Percentiles rank a stretch among this genome's conserved stretches.
These are phyloP conservation scores for Calameuta idolon DNA, from an alignment of 2,888 invertebrate genomes.

Conservation along the genomic window DNA sequence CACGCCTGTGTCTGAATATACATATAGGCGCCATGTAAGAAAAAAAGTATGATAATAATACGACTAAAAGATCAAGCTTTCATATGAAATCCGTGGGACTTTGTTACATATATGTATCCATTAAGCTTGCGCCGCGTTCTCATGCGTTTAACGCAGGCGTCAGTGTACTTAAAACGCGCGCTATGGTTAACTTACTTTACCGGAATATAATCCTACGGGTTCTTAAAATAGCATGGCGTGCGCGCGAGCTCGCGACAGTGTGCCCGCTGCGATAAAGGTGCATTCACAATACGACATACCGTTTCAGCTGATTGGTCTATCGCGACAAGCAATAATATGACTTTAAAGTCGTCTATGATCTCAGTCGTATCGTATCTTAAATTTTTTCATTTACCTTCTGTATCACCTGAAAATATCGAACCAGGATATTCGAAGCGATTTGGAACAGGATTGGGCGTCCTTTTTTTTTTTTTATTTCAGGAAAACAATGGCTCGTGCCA, in stretches of 20 bases:
- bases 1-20: not conserved
- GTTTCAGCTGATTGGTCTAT: not conserved
- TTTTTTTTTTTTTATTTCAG: not conserved
- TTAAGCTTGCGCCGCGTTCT: not conserved
- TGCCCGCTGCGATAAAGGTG: not conserved
- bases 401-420: not conserved
- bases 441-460: not conserved
- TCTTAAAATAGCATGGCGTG: conserved; percentile 14
- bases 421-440: not conserved
- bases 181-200: conserved; percentile 22
- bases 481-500: not conserved
- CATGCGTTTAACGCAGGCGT: conserved; percentile 22
- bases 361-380: not conserved
- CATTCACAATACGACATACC: not conserved
- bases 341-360: not conserved
- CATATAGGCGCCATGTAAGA: not conserved
- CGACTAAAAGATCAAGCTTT: not conserved
- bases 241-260: conserved; percentile 6
- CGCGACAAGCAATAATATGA: not conserved
- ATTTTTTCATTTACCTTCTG: not conserved
- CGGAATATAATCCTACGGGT: conserved; percentile 14
- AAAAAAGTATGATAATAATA: not conserved
- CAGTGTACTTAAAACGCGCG: conserved; percentile 32
- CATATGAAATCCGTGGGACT: not conserved
- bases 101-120: not conserved